Evolutionary conservation across 2,888 invertebrate species (phyloP).

Genomic region (Caenorhabditis uteleia): DNA sequence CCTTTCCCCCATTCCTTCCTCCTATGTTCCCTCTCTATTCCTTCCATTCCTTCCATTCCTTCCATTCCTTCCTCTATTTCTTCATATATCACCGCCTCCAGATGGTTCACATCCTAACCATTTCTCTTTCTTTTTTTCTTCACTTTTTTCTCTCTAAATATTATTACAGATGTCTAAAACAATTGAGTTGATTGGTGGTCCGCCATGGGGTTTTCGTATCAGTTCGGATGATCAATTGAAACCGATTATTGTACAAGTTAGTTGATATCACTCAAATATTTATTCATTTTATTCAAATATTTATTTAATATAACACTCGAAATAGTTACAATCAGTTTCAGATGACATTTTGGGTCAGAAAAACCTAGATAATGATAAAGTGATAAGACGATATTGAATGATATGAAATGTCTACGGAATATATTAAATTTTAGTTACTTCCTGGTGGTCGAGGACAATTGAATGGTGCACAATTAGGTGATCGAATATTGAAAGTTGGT

Average conservation of each 20-base stretch:
- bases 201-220: constrained; percentile 8
- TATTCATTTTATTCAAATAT: not conserved
- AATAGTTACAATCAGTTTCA: too few relatives aligned
- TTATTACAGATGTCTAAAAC: not conserved
- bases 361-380: too few relatives aligned
- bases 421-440: not conserved
- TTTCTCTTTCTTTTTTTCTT: not conserved
- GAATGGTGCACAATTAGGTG: not conserved
- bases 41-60: too few relatives aligned
- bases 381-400: too few relatives aligned
- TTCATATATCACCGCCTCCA: too few relatives aligned
- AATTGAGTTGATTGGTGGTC: constrained; percentile 1
- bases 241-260: constrained; percentile 4
- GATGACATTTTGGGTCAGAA: too few relatives aligned
- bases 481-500: not conserved
- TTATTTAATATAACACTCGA: too few relatives aligned
- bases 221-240: not conserved
- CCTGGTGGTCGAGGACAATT: constrained; percentile 1
- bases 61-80: too few relatives aligned
- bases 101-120: not conserved
- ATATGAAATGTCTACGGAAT: too few relatives aligned
- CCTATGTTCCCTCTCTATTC: too few relatives aligned
- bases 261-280: not conserved
- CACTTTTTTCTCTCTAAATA: not conserved
- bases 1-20: too few relatives aligned